Conservation (phyloP, 2,888 invertebrate species). For the Idaea aversata region DNA sequence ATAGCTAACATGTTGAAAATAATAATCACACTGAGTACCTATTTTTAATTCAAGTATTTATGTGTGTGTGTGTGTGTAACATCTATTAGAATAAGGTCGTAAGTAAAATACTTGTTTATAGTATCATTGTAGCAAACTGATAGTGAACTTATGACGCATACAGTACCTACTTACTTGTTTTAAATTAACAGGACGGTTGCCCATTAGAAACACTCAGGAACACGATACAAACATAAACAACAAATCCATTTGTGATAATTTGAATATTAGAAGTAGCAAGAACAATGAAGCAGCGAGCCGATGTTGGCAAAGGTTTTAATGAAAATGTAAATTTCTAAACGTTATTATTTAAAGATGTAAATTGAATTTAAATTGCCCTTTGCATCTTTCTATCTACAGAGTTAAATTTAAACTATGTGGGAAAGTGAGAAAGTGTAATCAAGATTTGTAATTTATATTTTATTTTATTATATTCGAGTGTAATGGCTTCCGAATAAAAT, state of each 20-base stretch:
- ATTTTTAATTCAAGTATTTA: too few species aligned
- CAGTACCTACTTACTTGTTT: not conserved
- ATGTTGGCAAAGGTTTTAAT: constrained; percentile 28
- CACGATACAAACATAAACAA: constrained; percentile 1
- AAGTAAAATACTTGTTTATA: too few species aligned
- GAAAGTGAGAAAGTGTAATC: constrained; percentile 14
- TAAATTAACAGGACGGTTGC: constrained; percentile 6
- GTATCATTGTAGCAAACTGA: too few species aligned
- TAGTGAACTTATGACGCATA: too few species aligned
- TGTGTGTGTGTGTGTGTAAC: too few species aligned
- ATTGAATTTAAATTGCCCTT: constrained; percentile 27
- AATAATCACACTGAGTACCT: too few species aligned
- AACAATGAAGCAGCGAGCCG: constrained; percentile 24
- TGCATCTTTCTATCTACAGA: constrained; percentile 19
- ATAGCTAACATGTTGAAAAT: too few species aligned
- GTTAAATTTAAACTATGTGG: constrained; percentile 12
- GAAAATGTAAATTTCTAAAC: constrained; percentile 34
- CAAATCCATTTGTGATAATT: constrained; percentile 1
- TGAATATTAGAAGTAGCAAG: constrained; percentile 7
- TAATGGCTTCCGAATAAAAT: not conserved
- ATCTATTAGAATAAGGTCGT: too few species aligned
- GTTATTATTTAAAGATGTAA: constrained; percentile 30
- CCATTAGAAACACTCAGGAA: not conserved
- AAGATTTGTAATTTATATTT: not conserved
- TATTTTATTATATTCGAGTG: not conserved